phyloP scores from a whole-genome alignment of 2,888 invertebrate genomes.

The Lochmaea capreae region DNA sequence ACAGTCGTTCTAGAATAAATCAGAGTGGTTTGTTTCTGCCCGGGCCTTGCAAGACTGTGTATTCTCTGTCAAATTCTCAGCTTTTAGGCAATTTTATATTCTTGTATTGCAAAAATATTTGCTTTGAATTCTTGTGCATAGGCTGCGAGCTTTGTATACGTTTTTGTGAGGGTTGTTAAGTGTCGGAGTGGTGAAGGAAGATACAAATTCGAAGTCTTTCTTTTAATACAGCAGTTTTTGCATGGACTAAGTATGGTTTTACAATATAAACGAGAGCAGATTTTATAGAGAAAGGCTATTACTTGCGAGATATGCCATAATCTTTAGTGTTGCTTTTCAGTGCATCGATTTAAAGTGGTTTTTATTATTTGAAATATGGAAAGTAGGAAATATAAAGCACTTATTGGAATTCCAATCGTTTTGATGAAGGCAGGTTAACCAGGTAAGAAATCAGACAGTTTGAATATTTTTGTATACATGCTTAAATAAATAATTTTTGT shows the following conservation, averaged over 20 bases:
- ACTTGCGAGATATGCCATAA: neutral
- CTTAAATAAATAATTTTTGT: too few species aligned
- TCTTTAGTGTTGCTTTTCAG: constrained; percentile 6
- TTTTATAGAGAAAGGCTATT: constrained; percentile 4
- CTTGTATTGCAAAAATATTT: constrained; percentile 45
- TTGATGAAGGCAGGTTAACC: constrained; percentile 39
- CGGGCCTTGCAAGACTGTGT: constrained; percentile 54
- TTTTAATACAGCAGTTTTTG: constrained; percentile 28
- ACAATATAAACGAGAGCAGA: constrained; percentile 2
- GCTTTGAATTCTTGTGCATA: constrained; percentile 42
- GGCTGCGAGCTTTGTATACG: constrained; percentile 26
- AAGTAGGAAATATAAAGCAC: constrained; percentile 15
- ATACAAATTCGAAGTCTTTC: constrained; percentile 18
- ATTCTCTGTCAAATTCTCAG: constrained; percentile 56
- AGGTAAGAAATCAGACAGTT: constrained; percentile 27
- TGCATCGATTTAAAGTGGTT: constrained; percentile 23
- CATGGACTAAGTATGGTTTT: constrained; percentile 16
- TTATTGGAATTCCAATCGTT: constrained; percentile 32
- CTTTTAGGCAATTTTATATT: constrained; percentile 51
- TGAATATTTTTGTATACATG: neutral
- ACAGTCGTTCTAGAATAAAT: constrained; percentile 32
- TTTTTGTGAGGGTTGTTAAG: constrained; percentile 24
- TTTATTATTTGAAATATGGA: constrained; percentile 28
- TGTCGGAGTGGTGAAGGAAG: constrained; percentile 20
- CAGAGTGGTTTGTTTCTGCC: constrained; percentile 53